Evolutionary conservation across 2,797 vertebrate genomes (phyloP), one percentile per base, ranked within the genome.

Genomic region (Acridotheres tristis): DNA sequence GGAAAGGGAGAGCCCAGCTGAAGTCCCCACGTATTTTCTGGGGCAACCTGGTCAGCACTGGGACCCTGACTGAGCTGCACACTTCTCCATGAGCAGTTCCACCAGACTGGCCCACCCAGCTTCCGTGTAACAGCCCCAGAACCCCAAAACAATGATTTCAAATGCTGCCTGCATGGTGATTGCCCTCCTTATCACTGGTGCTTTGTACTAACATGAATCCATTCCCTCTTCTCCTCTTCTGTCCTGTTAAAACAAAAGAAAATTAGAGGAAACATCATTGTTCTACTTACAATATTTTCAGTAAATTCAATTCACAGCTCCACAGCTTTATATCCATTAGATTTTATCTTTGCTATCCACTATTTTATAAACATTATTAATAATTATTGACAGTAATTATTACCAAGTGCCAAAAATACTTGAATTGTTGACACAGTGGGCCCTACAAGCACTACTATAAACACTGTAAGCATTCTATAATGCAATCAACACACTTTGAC

Each of bases 181-280:
- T 74, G 40, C 59, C 21, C 58, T 71, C 43, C 43, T 4, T 61
- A 92, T 81, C 51, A 30, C 16, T 84, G 84, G 25, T 72, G 50
- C 34, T 88, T 88, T 79, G 48, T 71, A 93, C 55, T 98, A 96
- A 98, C 99, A 98, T 99, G 98, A 95, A 99, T 99, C 99, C 99
- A 99, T 57, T 99, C 98, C 96, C 98, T 98, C 94, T 99, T 99
- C 96, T 99, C 99, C 58, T 99, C 99, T 89, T 99, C 99, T 10
- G 99, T 99, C 97, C 99, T 99, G 93, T 86, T 93, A 96, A 97
- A 93, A 90, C 74, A 96, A 96, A 94, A 85, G 76, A 59, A 84
- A 88, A 59, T 85, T 22, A 85, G 59, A 67, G 54, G 71, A 89
- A 53, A 80, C 12, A 54, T 87, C 32, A 57, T 71, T 16, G 57